Evolutionary conservation across 2,888 invertebrate genomes (phyloP).

Genomic region (Spilosoma lubricipeda): DNA sequence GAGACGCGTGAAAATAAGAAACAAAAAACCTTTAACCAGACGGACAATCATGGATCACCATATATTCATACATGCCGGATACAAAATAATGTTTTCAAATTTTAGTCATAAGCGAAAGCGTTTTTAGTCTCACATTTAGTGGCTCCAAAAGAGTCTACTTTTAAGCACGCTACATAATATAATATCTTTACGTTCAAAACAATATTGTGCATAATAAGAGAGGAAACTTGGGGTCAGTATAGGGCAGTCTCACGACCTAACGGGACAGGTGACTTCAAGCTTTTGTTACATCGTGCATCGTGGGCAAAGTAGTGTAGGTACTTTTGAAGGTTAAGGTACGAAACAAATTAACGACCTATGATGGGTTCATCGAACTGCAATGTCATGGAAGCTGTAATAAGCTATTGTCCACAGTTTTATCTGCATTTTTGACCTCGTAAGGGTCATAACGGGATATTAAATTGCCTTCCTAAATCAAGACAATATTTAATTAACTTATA

Average conservation of each 20-base stretch:
- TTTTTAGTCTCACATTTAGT: slow-evolving; percentile 21
- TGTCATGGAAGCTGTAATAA: neutral
- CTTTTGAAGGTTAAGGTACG: neutral
- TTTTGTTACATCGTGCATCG: slow-evolving; percentile 1
- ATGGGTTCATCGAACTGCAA: neutral
- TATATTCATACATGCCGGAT: neutral
- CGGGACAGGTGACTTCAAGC: slow-evolving; percentile 27
- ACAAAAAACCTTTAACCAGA: too few relatives aligned
- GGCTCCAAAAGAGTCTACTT: slow-evolving; percentile 30
- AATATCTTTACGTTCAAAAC: slow-evolving; percentile 38
- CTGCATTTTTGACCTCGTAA: neutral
- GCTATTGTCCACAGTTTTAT: neutral
- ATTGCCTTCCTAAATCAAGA: too few relatives aligned
- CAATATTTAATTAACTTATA: too few relatives aligned
- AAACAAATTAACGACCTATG: neutral
- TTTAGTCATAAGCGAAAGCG: neutral
- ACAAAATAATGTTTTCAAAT: too few relatives aligned
- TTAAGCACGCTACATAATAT: slow-evolving; percentile 24
- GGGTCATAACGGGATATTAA: neutral
- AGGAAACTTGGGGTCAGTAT: slow-evolving; percentile 26
- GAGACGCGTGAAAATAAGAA: too few relatives aligned
- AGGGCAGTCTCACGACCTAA: slow-evolving; percentile 41
- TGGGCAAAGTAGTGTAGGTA: slow-evolving; percentile 1
- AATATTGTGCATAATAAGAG: slow-evolving; percentile 41
- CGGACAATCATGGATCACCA: too few relatives aligned